A percentile compares a stretch with the other conserved stretches of the same genome.
Conservation (phyloP, 2,888 invertebrate species). For the Disparrhopalites patrizii region DNA sequence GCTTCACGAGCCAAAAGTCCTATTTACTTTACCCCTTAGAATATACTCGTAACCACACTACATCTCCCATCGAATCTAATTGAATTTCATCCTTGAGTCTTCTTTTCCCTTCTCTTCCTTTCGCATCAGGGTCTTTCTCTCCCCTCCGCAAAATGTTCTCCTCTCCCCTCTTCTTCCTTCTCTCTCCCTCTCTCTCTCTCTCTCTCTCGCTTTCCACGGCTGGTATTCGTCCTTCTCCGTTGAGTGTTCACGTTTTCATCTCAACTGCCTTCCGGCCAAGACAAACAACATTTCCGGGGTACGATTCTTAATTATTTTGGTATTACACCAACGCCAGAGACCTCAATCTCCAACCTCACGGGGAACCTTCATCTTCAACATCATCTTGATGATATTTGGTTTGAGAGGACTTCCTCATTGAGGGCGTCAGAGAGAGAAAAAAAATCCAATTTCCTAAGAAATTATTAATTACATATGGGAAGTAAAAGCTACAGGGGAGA, state of each 20-base stretch:
- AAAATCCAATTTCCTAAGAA: too few species aligned
- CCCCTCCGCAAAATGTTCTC: neutral
- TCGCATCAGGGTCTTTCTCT: neutral
- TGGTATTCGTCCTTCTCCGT: neutral
- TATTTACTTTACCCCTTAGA: neutral
- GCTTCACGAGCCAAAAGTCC: neutral
- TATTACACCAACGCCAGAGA: neutral
- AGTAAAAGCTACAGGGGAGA: too few species aligned
- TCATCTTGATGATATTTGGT: too few species aligned
- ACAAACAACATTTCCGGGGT: neutral
- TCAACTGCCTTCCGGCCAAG: neutral
- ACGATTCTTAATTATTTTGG: conserved; percentile 6
- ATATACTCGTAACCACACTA: too few species aligned
- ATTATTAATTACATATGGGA: too few species aligned
- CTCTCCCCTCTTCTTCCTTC: neutral
- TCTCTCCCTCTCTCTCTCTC: neutral
- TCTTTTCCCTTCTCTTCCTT: neutral
- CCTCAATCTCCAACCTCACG: neutral
- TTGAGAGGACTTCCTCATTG: neutral
- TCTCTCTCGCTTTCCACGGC: neutral
- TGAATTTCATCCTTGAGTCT: conserved; percentile 17
- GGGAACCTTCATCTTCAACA: too few species aligned
- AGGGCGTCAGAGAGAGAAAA: neutral
- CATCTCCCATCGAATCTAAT: conserved; percentile 6
- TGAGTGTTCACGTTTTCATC: neutral